Conservation (phyloP, 1,140 invertebrate species). For the Agrypnia vestita region DNA sequence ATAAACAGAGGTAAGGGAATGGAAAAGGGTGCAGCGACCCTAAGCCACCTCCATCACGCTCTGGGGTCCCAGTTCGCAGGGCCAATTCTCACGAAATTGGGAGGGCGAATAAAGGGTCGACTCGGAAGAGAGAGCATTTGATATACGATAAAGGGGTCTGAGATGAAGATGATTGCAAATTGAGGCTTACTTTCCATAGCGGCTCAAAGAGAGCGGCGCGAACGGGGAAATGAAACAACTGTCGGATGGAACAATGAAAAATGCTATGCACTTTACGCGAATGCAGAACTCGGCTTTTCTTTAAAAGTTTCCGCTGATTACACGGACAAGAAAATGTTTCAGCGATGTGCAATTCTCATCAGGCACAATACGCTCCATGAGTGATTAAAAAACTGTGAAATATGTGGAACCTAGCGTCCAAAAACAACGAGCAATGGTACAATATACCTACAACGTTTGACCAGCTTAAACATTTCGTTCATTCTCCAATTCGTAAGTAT, state of each 20-base stretch:
- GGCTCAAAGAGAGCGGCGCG: constrained; percentile 46
- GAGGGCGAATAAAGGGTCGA: constrained; percentile 12
- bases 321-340: neutral
- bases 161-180: constrained; percentile 54
- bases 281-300: constrained; percentile 20
- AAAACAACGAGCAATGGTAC: no score
- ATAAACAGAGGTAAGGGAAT: constrained; percentile 11
- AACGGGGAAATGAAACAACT: constrained; percentile 47
- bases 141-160: constrained; percentile 32
- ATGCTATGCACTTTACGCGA: constrained; percentile 44
- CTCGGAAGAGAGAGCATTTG: constrained; percentile 25
- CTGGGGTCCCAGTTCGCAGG: neutral
- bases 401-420: no score
- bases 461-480: no score
- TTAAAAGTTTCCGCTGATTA: constrained; percentile 20
- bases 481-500: no score
- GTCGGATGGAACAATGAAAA: constrained; percentile 52
- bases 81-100: constrained; percentile 1
- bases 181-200: constrained; percentile 52
- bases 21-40: constrained; percentile 13
- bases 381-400: no score
- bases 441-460: no score
- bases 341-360: no score
- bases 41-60: neutral
- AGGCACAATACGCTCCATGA: no score